A percentile compares a stretch with the other conserved stretches of the same genome.
phyloP scores from a whole-genome alignment of 2,888 invertebrate species.

The Crepidodera aurea region DNA sequence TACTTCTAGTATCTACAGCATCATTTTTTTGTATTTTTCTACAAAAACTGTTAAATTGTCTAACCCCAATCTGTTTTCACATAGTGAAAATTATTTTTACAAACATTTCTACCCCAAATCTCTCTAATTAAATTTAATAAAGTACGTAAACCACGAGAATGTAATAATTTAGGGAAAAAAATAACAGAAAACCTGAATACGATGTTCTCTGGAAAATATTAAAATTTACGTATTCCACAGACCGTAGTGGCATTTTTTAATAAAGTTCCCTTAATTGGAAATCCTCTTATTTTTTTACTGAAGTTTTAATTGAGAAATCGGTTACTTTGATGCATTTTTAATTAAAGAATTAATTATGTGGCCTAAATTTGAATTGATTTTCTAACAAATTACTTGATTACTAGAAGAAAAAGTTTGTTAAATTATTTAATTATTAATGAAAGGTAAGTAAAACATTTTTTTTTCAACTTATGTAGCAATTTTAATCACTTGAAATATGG shows the following conservation, averaged over 20 bases:
- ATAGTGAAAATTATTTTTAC: too few relatives aligned
- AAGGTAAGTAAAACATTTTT: too few relatives aligned
- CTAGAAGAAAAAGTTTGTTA: too few relatives aligned
- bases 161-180: slow-evolving; percentile 5
- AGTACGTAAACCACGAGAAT: not conserved
- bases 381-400: not conserved
- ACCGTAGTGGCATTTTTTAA: slow-evolving; percentile 5
- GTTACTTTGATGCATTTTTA: not conserved
- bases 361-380: not conserved
- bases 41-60: too few relatives aligned
- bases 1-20: too few relatives aligned
- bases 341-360: not conserved
- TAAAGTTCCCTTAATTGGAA: not conserved
- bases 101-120: too few relatives aligned
- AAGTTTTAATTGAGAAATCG: not conserved
- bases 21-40: too few relatives aligned
- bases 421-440: too few relatives aligned
- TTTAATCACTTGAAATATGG: too few relatives aligned
- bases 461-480: too few relatives aligned
- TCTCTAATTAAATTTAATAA: slow-evolving; percentile 4
- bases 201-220: not conserved
- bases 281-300: not conserved
- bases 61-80: too few relatives aligned
- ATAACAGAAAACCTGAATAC: not conserved
- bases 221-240: not conserved